Evolutionary conservation across 2,797 vertebrate genomes (phyloP), one percentile per base, ranked within the genome.

Genomic region (Urophycis tenuis): DNA sequence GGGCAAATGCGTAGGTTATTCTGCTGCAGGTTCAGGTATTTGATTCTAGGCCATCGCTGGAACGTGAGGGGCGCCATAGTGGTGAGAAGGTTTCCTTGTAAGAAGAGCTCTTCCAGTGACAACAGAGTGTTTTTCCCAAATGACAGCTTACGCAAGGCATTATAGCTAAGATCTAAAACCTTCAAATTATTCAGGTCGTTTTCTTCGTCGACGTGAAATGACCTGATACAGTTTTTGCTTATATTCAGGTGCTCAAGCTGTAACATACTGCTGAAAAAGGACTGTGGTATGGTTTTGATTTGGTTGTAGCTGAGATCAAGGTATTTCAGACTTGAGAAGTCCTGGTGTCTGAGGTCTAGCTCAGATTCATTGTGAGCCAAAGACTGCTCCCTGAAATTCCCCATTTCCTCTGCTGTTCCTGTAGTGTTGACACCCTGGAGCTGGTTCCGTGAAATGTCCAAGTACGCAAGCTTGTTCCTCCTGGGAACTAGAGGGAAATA

Each of bases 291-390:
- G 14, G 80, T 89, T 78, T 92, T 91, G 0, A 99, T 93, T 76
- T 94, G 94, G 83, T 99, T 99, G 88, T 94, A 96, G 88, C 97
- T 99, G 90, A 99, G 86, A 81, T 99, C 96, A 85, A 99, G 89
- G 88, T 94, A 92, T 39, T 84, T 78, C 73, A 99, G 92, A 0
- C 80, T 86, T 30, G 85, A 80, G 53, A 92, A 82, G 81, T 89
- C 29, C 1, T 84, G 79, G 73, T 87, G 74, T 75, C 79, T 86
- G 72, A 83, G 25, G 22, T 88, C 91, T 69, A 53, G 74, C 14
- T 80, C 81, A 77, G 87, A 74, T 10, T 29, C 77, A 25, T 79
- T 83, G 64, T 87, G 71, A 73, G 69, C 31, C 19, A 86, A 76
- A 19, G 87, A 75, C 80, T 89, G 90, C 1, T 88, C 88, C 73